These are phyloP conservation scores for Rhinolophus ferrumequinum DNA, from an alignment of 2,113 vertebrate species.

Conservation along the genomic window DNA sequence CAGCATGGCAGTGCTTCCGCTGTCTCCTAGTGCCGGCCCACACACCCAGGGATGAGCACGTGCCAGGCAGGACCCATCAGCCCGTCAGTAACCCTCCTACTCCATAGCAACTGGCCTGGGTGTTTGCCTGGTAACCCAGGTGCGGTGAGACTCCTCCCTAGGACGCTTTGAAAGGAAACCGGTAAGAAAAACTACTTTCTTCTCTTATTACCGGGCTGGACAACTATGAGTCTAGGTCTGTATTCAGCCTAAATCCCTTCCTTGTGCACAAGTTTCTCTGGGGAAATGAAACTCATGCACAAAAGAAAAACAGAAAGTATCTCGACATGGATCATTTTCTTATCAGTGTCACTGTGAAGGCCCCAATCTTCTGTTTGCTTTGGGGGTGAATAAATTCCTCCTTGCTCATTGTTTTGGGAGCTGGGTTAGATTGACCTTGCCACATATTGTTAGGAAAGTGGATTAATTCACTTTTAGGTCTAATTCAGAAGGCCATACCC, in stretches of 20 bases:
- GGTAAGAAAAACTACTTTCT: background rate
- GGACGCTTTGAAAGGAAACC: background rate
- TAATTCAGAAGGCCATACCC: background rate
- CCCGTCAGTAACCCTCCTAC: rapidly evolving
- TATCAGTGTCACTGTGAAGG: rapidly evolving
- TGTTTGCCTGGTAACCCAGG: rapidly evolving
- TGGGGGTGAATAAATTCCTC: background rate
- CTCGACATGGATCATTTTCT: rapidly evolving
- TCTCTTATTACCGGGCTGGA: background rate
- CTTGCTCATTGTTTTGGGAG: background rate
- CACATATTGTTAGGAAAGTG: background rate
- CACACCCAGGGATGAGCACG: no score
- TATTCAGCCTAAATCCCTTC: background rate
- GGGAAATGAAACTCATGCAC: background rate
- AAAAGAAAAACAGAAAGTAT: background rate
- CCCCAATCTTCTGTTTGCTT: background rate
- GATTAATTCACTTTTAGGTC: background rate
- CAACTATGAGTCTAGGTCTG: background rate
- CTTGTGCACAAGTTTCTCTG: background rate
- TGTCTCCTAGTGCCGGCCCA: no score
- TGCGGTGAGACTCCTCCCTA: no score
- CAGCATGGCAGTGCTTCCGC: rapidly evolving
- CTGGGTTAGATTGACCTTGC: background rate
- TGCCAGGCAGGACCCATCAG: rapidly evolving
- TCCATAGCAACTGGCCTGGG: rapidly evolving